Evolutionary conservation across 2,113 vertebrate genomes (phyloP), one percentile per base, ranked within the genome.

Genomic region (Triplophysa tibetana): DNA sequence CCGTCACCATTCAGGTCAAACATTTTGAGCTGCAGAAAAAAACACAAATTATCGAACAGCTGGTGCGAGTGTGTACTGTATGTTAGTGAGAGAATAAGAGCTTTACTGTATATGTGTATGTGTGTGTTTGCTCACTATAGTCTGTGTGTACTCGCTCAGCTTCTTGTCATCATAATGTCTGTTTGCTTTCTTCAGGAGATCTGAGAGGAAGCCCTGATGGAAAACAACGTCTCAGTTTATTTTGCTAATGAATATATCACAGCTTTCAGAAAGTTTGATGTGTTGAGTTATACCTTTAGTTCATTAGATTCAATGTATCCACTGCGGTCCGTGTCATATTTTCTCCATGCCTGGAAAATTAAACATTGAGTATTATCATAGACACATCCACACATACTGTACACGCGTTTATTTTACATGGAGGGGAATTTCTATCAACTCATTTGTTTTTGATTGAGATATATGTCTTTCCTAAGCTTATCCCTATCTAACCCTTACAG

Each of bases 281-380:
- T 84, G 56, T 14, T 67, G 21, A 75, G 43, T 91, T 85, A n/a
- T 92, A 99, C 97, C 97, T 98, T 96, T 75, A 98, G 94, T 89
- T 99, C 97, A 0, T 98, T 98, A 21, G 97, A 95, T 86, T 99
- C 97, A 0, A 99, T 99, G 90, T 97, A 99, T 80, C 97, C 97
- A 1, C 97, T 99, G 66, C 97, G 93, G 88, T 98, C 97, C 0
- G 94, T 95, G 90, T 99, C 97, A 21, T 98, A 98, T 88, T 89
- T 93, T 84, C 97, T 88, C 97, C 97, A 99, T 7, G 96, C 95
- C 97, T 99, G 92, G 0, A 80, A 77, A 72, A 82, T 80, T 70
- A 38, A 81, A 66, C 58, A 8, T 62, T 1, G 12, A 33, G 5
- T 11, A n/a, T 54, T 63, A 77, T 69, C 43, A 68, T 65, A 76